These are phyloP conservation scores for Dicycla oo DNA, from an alignment of 2,888 invertebrate species.

Conservation along the genomic window DNA sequence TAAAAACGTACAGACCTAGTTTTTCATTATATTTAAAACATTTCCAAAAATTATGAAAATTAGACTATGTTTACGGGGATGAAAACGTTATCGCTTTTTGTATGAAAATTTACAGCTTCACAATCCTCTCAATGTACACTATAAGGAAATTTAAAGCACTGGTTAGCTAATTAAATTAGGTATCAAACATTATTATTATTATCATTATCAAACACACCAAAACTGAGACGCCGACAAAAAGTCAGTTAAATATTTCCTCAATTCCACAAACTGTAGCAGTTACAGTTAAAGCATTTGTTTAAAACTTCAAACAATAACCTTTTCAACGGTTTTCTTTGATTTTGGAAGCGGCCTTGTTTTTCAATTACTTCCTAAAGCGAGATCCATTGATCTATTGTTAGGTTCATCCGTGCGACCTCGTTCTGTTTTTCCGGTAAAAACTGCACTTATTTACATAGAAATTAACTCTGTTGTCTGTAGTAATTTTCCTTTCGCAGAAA, in stretches of 20 bases:
- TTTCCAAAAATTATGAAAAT: no score
- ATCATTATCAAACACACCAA: neutral
- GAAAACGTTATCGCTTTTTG: no score
- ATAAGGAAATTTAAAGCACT: no score
- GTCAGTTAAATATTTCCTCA: slow-evolving; percentile 21
- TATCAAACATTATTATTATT: no score
- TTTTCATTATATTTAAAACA: no score
- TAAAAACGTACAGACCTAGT: no score
- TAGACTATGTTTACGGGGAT: no score
- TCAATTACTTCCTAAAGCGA: slow-evolving; percentile 62
- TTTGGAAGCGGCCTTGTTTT: slow-evolving; percentile 58
- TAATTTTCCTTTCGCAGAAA: slow-evolving; percentile 31
- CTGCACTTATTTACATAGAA: slow-evolving; percentile 42
- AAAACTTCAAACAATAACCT: slow-evolving; percentile 35
- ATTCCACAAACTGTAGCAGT: slow-evolving; percentile 20
- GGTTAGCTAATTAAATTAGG: no score
- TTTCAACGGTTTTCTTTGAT: slow-evolving; percentile 52
- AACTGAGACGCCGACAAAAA: neutral
- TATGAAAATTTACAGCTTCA: no score
- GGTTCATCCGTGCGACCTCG: slow-evolving; percentile 44
- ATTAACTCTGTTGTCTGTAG: slow-evolving; percentile 8
- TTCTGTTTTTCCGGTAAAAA: slow-evolving; percentile 57
- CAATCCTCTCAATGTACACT: no score
- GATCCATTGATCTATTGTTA: slow-evolving; percentile 56
- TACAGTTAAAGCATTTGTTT: slow-evolving; percentile 11